These are phyloP conservation scores for Drosophila merina DNA, from an alignment of 2,888 invertebrate species.

Conservation along the genomic window DNA sequence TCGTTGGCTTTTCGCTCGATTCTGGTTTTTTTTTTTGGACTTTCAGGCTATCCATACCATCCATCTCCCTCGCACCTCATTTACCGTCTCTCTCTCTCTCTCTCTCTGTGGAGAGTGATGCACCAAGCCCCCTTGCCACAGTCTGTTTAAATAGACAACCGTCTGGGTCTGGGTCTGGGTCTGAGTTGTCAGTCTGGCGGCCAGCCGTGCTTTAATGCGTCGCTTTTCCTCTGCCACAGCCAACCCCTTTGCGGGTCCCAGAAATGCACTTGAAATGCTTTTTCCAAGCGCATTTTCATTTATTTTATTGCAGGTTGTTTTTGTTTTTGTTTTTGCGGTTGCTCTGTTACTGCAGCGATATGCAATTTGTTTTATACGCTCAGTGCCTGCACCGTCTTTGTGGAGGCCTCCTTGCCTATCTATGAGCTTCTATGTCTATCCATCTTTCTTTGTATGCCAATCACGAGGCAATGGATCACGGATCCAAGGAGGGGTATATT, in stretches of 20 bases:
- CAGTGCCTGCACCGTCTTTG: constrained; percentile 52
- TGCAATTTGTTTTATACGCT: constrained; percentile 73
- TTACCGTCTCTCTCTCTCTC: background rate
- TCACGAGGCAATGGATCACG: constrained; percentile 3
- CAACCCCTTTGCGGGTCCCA: background rate
- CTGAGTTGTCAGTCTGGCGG: constrained; percentile 43
- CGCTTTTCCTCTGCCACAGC: background rate
- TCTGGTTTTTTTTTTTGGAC: constrained; percentile 20
- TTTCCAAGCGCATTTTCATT: constrained; percentile 66
- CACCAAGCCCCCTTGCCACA: constrained; percentile 8
- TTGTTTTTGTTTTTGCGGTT: constrained; percentile 2
- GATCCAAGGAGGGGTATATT: constrained; percentile 13
- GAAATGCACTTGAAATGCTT: constrained; percentile 68
- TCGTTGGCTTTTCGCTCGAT: constrained; percentile 58
- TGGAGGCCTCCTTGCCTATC: constrained; percentile 41
- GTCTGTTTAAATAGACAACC: constrained; percentile 61
- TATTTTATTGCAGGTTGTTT: constrained; percentile 59
- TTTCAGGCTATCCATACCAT: constrained; percentile 11
- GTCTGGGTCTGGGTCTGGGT: constrained; percentile 57
- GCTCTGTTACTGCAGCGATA: constrained; percentile 55
- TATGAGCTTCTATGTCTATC: constrained; percentile 44
- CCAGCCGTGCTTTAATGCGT: constrained; percentile 43
- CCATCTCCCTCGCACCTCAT: background rate
- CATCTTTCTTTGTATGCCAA: constrained; percentile 36
- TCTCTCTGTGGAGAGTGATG: background rate